Evolutionary conservation across 2,888 invertebrate species (phyloP), one percentile per base, ranked within the genome.

Genomic region (Notodonta ziczac): DNA sequence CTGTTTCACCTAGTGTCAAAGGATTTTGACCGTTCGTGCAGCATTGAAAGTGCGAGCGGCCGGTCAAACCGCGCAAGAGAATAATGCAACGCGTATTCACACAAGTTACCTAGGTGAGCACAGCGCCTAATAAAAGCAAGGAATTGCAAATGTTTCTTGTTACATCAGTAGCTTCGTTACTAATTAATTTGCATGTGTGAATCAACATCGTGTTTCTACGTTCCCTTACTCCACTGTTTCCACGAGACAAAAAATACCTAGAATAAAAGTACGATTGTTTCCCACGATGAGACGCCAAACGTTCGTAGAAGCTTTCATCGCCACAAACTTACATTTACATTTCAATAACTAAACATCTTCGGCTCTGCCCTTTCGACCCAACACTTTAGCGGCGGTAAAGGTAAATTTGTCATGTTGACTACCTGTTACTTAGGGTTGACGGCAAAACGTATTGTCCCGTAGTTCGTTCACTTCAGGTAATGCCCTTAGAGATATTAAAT

Each of bases 251-350:
- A 24, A 24, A 52, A 12, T 12, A 16, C 12, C 16, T 12, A 52
- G 32, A 54, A 54, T 35, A 54, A 54, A n/a, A 54, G 35, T 39
- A 12, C 53, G 9, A 13, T 56, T 53, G 56, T 48, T 64, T 57
- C 63, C 56, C 63, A 56, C 61, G 61, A 50, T 56, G 56, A 52
- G 40, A 62, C 35, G 63, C 52, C 61, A 62, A 61, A 64, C 60
- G 60, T 74, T 67, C 73, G 59, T 51, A 64, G 72, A 71, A 74
- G 54, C 61, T 63, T 58, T 67, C 62, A 57, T 16, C 65, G 58
- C 42, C 42, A 61, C 65, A 60, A 69, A 53, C 44, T 62, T 67
- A 58, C 9, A 58, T 66, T 65, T 74, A 32, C 68, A 56, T 65
- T 62, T 60, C 7, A 16, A 44, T 35, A 60, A 61, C 51, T 24